Percentiles rank a stretch among this genome's conserved stretches.
Evolutionary conservation across 2,888 invertebrate genomes (phyloP).

Genomic region (Xanthia icteritia): DNA sequence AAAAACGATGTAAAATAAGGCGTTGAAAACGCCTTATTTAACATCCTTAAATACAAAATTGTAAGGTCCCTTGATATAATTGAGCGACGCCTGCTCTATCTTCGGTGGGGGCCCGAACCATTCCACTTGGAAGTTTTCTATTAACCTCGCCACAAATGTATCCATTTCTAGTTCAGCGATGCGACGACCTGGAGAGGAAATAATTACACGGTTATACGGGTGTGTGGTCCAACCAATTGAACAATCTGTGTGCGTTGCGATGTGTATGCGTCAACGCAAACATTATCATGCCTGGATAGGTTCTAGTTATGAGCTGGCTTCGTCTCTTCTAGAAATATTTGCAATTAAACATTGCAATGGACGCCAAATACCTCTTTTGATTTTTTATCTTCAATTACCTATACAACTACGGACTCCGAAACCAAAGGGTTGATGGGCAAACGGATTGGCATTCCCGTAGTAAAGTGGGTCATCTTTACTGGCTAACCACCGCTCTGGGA

Average conservation of each 20-base stretch:
- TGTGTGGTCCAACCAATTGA: neutral
- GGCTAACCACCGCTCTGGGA: slow-evolving; percentile 94
- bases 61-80: slow-evolving; percentile 78
- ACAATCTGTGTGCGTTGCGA: neutral
- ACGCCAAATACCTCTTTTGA: neutral
- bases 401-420: slow-evolving; percentile 92
- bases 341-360: neutral
- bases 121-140: slow-evolving; percentile 76
- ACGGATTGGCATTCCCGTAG: slow-evolving; percentile 90
- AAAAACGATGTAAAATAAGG: too few relatives aligned
- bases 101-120: slow-evolving; percentile 79
- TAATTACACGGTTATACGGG: neutral
- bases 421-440: slow-evolving; percentile 92
- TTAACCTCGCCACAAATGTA: slow-evolving; percentile 78
- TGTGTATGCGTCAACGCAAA: neutral
- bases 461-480: slow-evolving; percentile 79
- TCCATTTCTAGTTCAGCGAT: slow-evolving; percentile 91
- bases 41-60: slow-evolving; percentile 81
- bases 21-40: neutral
- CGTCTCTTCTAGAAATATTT: neutral
- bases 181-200: slow-evolving; percentile 84
- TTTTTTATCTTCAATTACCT: slow-evolving; percentile 82
- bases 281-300: neutral
- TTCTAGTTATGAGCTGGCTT: neutral
- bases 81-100: slow-evolving; percentile 72